Evolutionary conservation across 2,797 vertebrate species (phyloP).

Genomic region (Gymnothorax reevesii): DNA sequence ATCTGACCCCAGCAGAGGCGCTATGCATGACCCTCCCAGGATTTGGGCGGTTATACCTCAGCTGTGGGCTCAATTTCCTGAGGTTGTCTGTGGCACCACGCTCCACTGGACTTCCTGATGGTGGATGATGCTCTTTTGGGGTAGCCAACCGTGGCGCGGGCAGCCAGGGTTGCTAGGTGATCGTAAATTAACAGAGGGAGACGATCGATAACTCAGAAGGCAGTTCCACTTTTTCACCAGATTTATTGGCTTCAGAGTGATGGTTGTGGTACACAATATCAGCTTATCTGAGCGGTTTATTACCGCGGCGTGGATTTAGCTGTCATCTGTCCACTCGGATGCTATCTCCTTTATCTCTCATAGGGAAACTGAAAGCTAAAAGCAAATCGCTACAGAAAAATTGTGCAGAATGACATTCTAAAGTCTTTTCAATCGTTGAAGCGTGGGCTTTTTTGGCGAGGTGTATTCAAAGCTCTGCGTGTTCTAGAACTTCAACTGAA

Average conservation of each 20-base stretch:
- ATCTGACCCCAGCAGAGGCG: neutral
- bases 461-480: neutral
- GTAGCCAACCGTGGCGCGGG: neutral
- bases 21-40: neutral
- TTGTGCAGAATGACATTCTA: neutral
- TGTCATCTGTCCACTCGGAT: neutral
- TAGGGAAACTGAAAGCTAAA: neutral
- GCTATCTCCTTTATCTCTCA: neutral
- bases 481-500: neutral
- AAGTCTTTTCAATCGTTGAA: neutral
- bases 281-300: conserved; percentile 6
- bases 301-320: neutral
- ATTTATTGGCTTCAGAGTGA: neutral
- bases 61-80: neutral
- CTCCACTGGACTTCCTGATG: neutral
- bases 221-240: neutral
- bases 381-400: neutral
- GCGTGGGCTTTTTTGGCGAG: neutral
- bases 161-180: neutral
- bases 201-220: neutral
- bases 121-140: neutral
- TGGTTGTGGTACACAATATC: neutral
- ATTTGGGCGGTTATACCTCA: neutral
- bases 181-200: neutral
- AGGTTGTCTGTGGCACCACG: neutral